Conservation (phyloP, 2,797 vertebrate species). For the Cossypha niveicapilla region DNA sequence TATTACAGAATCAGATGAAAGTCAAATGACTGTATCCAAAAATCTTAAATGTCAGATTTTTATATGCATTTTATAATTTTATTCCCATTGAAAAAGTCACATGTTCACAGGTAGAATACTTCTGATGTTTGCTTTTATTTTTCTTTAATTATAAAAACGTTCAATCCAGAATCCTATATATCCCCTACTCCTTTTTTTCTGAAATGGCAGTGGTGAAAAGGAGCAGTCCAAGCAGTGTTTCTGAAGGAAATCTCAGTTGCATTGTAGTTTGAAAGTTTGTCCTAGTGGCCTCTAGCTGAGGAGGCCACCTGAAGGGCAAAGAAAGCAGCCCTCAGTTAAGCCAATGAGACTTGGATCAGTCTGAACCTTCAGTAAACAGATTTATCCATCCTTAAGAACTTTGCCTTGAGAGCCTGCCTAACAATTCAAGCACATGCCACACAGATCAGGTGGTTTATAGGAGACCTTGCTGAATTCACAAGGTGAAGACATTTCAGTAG, state of each 20-base stretch:
- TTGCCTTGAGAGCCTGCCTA: not conserved
- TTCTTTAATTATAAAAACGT: not conserved
- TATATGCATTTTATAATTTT: not conserved
- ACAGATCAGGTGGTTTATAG: not conserved
- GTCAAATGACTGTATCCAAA: not conserved
- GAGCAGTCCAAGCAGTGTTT: not conserved
- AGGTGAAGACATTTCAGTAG: not conserved
- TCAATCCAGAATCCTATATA: not conserved
- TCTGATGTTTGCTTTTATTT: not conserved
- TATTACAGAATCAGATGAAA: slow-evolving; percentile 28
- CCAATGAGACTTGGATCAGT: not conserved
- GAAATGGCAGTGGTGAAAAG: not conserved
- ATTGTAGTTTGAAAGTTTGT: not conserved
- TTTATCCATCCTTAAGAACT: not conserved
- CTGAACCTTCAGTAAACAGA: not conserved
- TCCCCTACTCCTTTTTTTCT: not conserved
- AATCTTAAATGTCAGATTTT: slow-evolving; percentile 21
- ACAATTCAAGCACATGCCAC: not conserved
- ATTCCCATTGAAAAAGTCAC: not conserved
- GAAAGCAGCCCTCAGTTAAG: not conserved
- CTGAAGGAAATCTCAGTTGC: not conserved
- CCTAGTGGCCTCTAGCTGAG: not conserved
- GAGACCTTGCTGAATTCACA: not conserved
- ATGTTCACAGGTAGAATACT: not conserved
- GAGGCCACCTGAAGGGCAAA: not conserved